Evolutionary conservation across 2,113 vertebrate species (phyloP), one percentile per base, ranked within the genome.

Genomic region (Alouatta palliata): DNA sequence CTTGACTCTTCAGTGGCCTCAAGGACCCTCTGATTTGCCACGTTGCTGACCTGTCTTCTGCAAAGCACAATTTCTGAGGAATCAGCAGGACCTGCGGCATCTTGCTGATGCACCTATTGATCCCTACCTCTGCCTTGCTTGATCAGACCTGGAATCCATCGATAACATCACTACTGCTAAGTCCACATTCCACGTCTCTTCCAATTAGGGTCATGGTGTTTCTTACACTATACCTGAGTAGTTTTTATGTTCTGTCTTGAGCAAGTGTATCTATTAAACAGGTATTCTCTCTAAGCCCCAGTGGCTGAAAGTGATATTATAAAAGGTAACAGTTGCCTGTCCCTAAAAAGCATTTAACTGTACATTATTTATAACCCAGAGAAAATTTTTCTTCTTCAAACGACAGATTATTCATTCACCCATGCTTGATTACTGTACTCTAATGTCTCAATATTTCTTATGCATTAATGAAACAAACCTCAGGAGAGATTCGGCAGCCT

Each of bases 311-410:
- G 20, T 64, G 16, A 94, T 86, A 90, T 86, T 88, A 56, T 79
- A 95, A 85, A 94, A 96, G 81, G 32, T 25, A 87, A 73, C 30
- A 52, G 35, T 84, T 80, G 4, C 40, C 40, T 77, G n/a, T 89
- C 30, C 37, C 20, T 92, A 7, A 76, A 94, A 85, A 89, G 54
- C 10, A 58, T 92, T 90, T 86, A 92, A 40, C 7, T 96, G 6
- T 87, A 9, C 5, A 81, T 95, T 97, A 90, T 85, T 95, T 95
- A 86, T 93, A 61, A 97, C 19, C 5, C 10, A 32, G 58, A 88
- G 70, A 93, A 96, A 77, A 76, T 32, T 75, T 82, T 87, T 12
- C 49, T 95, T 92, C 32, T 95, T 96, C 66, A 93, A 91, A 70
- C 77, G 79, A 32, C 43, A 90, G 58, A 73, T 91, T 76, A 75